Base-by-base conservation (phyloP, 2,888 invertebrate genomes). In the Catocala nupta region DNA sequence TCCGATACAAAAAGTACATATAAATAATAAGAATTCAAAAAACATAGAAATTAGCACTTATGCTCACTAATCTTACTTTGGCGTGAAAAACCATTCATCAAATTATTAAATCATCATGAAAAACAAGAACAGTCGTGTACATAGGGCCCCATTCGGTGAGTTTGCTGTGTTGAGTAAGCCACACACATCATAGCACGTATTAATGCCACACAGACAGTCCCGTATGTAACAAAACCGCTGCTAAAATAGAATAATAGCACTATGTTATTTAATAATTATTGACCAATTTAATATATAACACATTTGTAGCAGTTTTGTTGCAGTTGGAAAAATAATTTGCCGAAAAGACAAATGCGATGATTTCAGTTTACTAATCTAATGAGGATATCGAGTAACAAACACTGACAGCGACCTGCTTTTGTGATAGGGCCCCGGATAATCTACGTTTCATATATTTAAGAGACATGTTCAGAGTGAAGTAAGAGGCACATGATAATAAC, bases 51-150 rank as follows among this genome's bases (percentile, higher is more conserved):
- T 72, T 78, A 71, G 68, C 69, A 70, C 74, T 66, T 65, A 80
- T 88, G 93, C 93, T 93, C 93, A 92, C 92, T 87, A 82, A 93
- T 93, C 92, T 92, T 92, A 93, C 88, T 89, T 92, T 92, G 93
- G 93, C 93, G 93, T 90, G 92, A 90, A 84, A 75, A 78, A 74
- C 68, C 74, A 72, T 71, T 69, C 65, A 71, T 59, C 48, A 64
- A 59, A 57, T 71, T 65, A 71, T 53, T 61, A 70, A 74, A 63
- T 58, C 16, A 44, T 61, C 55, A 63, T 57, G 63, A 65, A 62
- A 69, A 60, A 59, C 36, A 39, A 45, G 43, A 34, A 62, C 61
- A 67, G 57, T 71, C 49, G 59, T 51, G 69, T 54, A 68, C 66
- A 69, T 71, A 58, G 63, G 47, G 45, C 63, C 63, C 63, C 62